Evolutionary conservation across 2,888 invertebrate genomes (phyloP), one percentile per base, ranked within the genome.

Genomic region (Orthosia gothica): DNA sequence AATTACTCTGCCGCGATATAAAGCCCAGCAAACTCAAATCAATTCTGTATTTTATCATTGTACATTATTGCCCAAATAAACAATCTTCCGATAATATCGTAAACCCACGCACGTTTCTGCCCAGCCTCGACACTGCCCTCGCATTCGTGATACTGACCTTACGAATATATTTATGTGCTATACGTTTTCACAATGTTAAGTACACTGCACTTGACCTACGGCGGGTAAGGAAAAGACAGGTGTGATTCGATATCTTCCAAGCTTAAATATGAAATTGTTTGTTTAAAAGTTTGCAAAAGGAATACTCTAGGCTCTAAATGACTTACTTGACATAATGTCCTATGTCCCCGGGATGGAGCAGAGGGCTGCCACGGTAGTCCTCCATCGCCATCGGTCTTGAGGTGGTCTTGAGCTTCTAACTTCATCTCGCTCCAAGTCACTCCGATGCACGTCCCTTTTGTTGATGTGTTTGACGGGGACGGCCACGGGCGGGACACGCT

Each of bases 181-280:
- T 26, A 26, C 49, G 61, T 45, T 61, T 57, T 54, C 11, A 20
- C 72, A 72, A 69, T 76, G 72, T 66, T 71, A 68, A 68, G 64
- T 65, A 32, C 50, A 54, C 18, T 72, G 73, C 26, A 81, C 77
- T 81, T 81, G 81, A 78, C 81, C 81, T 67, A 77, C 54, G 63
- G 12, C 13, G 47, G 12, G 45, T 49, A 67, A 69, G 64, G 64
- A 54, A 63, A 76, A 61, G 2, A 69, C 69, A 16, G 75, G 18
- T 45, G 23, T 20, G 20, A 61, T 20, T 5, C 16, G 1, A 40
- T 26, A 47, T 26, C n/a, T 57, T 57, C 16, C 15, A 26, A 57
- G 15, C 9, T 26, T 57, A 32, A 32, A 18, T 50, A 15, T 52
- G n/a, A 52, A 12, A n/a, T n/a, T n/a, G 11, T 52, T 52, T n/a